Percentiles rank a stretch among this genome's conserved stretches.
Conservation (phyloP, 2,888 invertebrate species). For the Bombyx huttoni region DNA sequence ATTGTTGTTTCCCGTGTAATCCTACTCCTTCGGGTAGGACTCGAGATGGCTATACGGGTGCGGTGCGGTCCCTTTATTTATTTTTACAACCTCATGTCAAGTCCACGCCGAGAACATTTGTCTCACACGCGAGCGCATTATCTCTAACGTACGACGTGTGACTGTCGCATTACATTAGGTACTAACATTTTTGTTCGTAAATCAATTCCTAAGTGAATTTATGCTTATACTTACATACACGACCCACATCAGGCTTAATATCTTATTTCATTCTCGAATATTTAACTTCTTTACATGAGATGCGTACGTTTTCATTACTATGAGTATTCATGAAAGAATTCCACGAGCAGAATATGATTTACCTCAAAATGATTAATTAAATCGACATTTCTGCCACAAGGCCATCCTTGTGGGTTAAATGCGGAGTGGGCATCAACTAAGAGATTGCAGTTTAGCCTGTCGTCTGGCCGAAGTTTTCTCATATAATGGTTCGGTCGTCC, state of each 20-base stretch:
- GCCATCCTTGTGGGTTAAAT: not conserved
- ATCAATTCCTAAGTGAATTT: slow-evolving; percentile 14
- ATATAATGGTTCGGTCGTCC: slow-evolving; percentile 32
- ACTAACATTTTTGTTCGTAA: slow-evolving; percentile 22
- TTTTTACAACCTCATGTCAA: slow-evolving; percentile 48
- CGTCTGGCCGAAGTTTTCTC: slow-evolving; percentile 37
- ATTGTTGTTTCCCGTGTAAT: not conserved
- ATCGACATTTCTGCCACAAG: no score
- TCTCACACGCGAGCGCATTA: slow-evolving; percentile 39
- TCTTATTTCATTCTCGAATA: not conserved
- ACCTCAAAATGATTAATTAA: slow-evolving; percentile 7
- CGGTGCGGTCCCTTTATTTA: slow-evolving; percentile 38
- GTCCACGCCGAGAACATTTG: slow-evolving; percentile 45
- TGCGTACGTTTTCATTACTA: not conserved
- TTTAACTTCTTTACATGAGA: not conserved
- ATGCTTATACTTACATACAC: slow-evolving; percentile 1
- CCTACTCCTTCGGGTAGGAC: slow-evolving; percentile 10
- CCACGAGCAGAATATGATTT: slow-evolving; percentile 2
- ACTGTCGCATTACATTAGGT: slow-evolving; percentile 29
- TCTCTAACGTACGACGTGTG: slow-evolving; percentile 34
- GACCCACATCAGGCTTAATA: not conserved
- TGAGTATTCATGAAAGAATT: not conserved
- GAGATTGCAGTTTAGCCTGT: slow-evolving; percentile 31
- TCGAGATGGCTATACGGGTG: slow-evolving; percentile 16
- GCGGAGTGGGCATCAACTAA: slow-evolving; percentile 21